Evolutionary conservation across 2,113 vertebrate species (phyloP), one percentile per base, ranked within the genome.

Genomic region (Phylloscopus trochilus): DNA sequence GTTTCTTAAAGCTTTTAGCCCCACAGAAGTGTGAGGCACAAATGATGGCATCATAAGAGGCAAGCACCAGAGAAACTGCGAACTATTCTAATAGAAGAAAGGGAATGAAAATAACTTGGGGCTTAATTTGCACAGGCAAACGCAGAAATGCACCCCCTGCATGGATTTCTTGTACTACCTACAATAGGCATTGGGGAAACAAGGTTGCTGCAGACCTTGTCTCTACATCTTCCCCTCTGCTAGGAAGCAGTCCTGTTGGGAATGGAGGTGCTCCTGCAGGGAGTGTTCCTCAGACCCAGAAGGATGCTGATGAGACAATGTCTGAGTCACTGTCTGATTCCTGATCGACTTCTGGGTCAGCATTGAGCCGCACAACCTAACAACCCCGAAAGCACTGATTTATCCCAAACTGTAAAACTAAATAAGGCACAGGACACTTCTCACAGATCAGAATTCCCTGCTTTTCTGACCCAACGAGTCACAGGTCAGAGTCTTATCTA

Each of bases 301-400:
- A 83, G 68, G 52, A 70, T 77, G 47, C 33, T 66, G 68, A 80
- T 88, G 88, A 90, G 52, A 43, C 83, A 91, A 81, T 63, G 82
- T 93, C 87, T 93, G 75, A 94, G 56, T 92, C 85, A 88, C 33
- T 49, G 72, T 94, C 88, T 95, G 59, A 44, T 88, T 96, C 52
- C 58, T 81, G 67, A 49, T 85, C 11, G 37, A 47, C 51, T 85
- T 74, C 51, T 83, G 55, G 59, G 63, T 77, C 93, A 80, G 39
- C 41, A 66, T 1, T 5, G 87, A 90, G 85, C 4, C 16, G 28
- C 24, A 55, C n/a, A 78, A 43, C 52, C 23, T 70, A 75, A 72
- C 30, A 72, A 75, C 53, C 26, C 27, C 70, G 18, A 69, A 84
- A 76, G 28, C 15, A 46, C 44, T 83, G 26, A 93, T 90, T 90